Conservation (phyloP, 2,797 vertebrate species). For the Craterocephalus amniculus region DNA sequence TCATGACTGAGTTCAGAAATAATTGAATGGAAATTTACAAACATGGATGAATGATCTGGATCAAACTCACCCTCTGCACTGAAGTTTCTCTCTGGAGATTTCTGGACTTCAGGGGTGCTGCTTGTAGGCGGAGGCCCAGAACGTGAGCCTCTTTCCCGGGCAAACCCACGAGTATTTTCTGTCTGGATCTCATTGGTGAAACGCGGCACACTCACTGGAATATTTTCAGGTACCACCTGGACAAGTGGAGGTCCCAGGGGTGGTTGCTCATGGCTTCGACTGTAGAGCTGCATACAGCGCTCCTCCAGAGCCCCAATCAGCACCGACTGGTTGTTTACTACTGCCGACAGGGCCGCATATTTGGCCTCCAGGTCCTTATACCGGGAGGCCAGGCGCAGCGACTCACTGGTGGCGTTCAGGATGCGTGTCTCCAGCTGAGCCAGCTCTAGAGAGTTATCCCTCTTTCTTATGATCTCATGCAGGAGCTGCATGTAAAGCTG, state of each 20-base stretch:
- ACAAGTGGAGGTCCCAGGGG: slow-evolving; percentile 90
- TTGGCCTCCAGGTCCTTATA: slow-evolving; percentile 92
- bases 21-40: slow-evolving; percentile 21
- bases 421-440: slow-evolving; percentile 95
- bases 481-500: slow-evolving; percentile 98
- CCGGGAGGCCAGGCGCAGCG: slow-evolving; percentile 88
- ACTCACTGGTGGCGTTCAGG: slow-evolving; percentile 92
- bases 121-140: slow-evolving; percentile 85
- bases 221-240: slow-evolving; percentile 94
- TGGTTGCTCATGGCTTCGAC: slow-evolving; percentile 70
- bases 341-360: slow-evolving; percentile 87
- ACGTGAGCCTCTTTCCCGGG: slow-evolving; percentile 81
- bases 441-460: slow-evolving; percentile 96
- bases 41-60: neutral
- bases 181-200: slow-evolving; percentile 94
- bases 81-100: slow-evolving; percentile 82
- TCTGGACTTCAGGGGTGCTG: slow-evolving; percentile 85
- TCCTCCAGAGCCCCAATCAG: slow-evolving; percentile 91
- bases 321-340: slow-evolving; percentile 95
- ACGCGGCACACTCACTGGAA: slow-evolving; percentile 89
- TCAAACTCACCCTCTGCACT: slow-evolving; percentile 89
- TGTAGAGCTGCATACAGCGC: slow-evolving; percentile 89
- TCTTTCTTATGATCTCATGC: slow-evolving; percentile 97
- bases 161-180: slow-evolving; percentile 77
- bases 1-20: slow-evolving; percentile 17